Evolutionary conservation across 2,888 invertebrate genomes (phyloP), one percentile per base, ranked within the genome.

Genomic region (Drosophila niveifrons): DNA sequence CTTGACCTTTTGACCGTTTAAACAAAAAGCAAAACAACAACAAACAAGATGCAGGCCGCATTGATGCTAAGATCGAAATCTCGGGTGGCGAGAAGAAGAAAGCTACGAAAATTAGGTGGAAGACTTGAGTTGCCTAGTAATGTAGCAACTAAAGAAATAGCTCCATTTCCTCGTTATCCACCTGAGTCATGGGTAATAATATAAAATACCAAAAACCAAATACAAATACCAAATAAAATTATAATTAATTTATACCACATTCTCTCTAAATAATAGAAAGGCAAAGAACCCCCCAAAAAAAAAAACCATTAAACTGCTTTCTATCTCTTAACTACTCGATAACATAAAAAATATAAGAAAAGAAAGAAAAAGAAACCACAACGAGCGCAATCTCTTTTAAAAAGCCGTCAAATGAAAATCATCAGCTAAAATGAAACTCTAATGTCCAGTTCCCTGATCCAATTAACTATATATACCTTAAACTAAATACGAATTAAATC

Each of bases 31-130:
- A 70, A 64, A 77, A 79, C 75, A 76, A 81, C 80, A 88, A 85
- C 86, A 88, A 86, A 89, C 91, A 90, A 91, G 90, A 97, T 97
- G 97, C 97, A 97, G 95, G 97, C 97, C 94, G 97, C 97, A 94
- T 95, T 97, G 94, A 96, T 97, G 95, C 95, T 97, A 94, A 95
- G 97, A 94, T 95, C 96, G 93, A 96, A 97, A 94, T 96, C 96
- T 94, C 95, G 96, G 94, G 96, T 96, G 93, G 94, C 95, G 91
- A 95, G 95, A 93, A 94, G 94, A 94, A 96, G 96, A 95, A 95
- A 95, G 93, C 94, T 95, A 91, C 94, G 95, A 90, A 94, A 95
- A 92, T 94, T 95, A 93, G 96, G 96, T 90, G 96, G 96, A 90
- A 94, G 94, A 93, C 95, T 96, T 91, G 97, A 97, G 92, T 94